These are phyloP conservation scores for Danionella cerebrum DNA, from an alignment of 2,113 vertebrate species.

Conservation along the genomic window DNA sequence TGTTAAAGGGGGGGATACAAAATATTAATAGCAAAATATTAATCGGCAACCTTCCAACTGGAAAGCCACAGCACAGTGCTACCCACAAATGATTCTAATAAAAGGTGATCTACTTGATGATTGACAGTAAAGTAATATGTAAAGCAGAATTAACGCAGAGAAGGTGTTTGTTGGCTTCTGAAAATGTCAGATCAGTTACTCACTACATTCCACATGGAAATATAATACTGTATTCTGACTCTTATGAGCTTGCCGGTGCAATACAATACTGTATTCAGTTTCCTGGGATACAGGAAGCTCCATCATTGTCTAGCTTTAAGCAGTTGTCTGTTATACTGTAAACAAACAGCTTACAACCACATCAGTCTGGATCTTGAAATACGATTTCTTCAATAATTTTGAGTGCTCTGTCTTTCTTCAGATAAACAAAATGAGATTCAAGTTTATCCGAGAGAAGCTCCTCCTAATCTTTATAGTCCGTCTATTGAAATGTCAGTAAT, in stretches of 20 bases:
- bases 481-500: not conserved
- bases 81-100: not conserved
- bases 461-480: too few species aligned
- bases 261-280: conserved; percentile 15
- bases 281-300: not conserved
- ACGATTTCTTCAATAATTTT: too few species aligned
- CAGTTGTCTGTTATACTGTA: not conserved
- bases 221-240: conserved; percentile 10
- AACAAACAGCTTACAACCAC: not conserved
- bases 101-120: not conserved
- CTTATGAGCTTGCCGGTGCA: conserved; percentile 2
- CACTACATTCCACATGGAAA: conserved; percentile 16
- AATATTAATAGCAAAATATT: too few species aligned
- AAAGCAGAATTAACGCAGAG: not conserved
- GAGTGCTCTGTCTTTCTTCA: too few species aligned
- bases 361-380: not conserved
- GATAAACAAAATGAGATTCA: too few species aligned
- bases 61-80: too few species aligned
- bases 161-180: not conserved
- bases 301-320: not conserved
- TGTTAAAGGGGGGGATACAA: too few species aligned
- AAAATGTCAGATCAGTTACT: conserved; percentile 10
- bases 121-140: not conserved
- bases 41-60: too few species aligned
- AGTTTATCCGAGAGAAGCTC: too few species aligned